Evolutionary conservation across 2,797 vertebrate genomes (phyloP).

Genomic region (Urosaurus nigricauda): DNA sequence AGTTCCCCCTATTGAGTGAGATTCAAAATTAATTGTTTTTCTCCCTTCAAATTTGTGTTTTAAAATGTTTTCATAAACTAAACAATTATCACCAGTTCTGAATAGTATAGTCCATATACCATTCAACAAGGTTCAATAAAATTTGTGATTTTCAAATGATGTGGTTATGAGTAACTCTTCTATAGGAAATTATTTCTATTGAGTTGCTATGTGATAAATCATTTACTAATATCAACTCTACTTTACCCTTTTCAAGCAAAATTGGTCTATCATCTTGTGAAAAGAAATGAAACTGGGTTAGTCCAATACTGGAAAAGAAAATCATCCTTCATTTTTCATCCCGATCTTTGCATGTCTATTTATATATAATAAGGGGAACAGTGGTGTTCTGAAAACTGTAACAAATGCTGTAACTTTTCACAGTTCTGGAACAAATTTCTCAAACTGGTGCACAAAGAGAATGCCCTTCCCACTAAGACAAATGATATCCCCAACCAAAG

Average conservation of each 20-base stretch:
- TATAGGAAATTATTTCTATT: accelerated
- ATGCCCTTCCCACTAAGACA: slow-evolving; percentile 41
- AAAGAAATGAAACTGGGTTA: slow-evolving; percentile 39
- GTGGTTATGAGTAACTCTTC: neutral
- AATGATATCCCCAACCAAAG: slow-evolving; percentile 53
- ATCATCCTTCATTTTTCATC: slow-evolving; percentile 52
- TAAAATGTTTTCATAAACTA: neutral
- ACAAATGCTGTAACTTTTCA: slow-evolving; percentile 53
- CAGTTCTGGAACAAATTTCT: slow-evolving; percentile 49
- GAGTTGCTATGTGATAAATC: neutral
- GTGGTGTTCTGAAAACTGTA: slow-evolving; percentile 61
- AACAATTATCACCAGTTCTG: neutral
- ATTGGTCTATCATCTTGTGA: slow-evolving; percentile 28
- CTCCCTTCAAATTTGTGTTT: neutral
- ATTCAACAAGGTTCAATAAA: neutral
- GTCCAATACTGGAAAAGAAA: slow-evolving; percentile 53
- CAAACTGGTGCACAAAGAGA: slow-evolving; percentile 53
- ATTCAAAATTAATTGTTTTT: neutral
- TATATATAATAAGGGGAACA: slow-evolving; percentile 42
- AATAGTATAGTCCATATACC: neutral
- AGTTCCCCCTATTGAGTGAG: too few relatives aligned
- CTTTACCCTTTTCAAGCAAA: neutral
- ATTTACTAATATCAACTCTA: neutral
- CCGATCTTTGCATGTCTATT: slow-evolving; percentile 55
- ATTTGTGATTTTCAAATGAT: neutral